Evolutionary conservation across 2,888 invertebrate species (phyloP).

Genomic region (Acleris literana): DNA sequence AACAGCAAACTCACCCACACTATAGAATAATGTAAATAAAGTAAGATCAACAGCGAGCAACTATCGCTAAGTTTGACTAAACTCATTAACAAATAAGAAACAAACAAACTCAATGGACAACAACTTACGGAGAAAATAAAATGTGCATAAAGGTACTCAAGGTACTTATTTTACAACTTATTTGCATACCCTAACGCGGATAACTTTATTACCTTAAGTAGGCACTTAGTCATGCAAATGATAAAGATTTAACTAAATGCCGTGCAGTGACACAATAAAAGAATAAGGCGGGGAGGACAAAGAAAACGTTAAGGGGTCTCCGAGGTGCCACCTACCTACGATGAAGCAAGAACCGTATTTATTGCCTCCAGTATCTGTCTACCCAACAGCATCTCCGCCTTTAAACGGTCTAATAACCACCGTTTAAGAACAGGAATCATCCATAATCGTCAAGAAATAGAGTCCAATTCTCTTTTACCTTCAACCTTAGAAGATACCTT

Average conservation of each 20-base stretch:
- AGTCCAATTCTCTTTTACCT: background rate
- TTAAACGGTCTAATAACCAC: background rate
- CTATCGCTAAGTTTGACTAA: background rate
- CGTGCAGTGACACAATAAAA: conserved; percentile 42
- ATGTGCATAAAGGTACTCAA: conserved; percentile 6
- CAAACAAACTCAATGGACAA: background rate
- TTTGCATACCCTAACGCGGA: conserved; percentile 34
- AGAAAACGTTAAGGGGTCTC: conserved; percentile 38
- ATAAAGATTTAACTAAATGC: conserved; percentile 45
- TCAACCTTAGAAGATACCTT: background rate
- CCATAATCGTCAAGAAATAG: background rate
- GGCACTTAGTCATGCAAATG: conserved; percentile 41
- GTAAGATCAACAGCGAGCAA: background rate
- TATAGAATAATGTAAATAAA: too few relatives aligned
- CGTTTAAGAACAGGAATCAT: background rate
- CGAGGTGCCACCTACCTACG: conserved; percentile 30
- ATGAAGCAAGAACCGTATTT: conserved; percentile 42
- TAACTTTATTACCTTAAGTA: conserved; percentile 39
- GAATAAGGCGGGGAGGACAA: conserved; percentile 43
- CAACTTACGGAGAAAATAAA: background rate
- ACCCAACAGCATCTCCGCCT: background rate
- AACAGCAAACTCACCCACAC: too few relatives aligned
- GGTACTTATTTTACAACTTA: conserved; percentile 26
- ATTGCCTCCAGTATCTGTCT: conserved; percentile 40
- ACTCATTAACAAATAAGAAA: background rate